phyloP scores from a whole-genome alignment of 2,888 invertebrate genomes.

The Elysia crispata region DNA sequence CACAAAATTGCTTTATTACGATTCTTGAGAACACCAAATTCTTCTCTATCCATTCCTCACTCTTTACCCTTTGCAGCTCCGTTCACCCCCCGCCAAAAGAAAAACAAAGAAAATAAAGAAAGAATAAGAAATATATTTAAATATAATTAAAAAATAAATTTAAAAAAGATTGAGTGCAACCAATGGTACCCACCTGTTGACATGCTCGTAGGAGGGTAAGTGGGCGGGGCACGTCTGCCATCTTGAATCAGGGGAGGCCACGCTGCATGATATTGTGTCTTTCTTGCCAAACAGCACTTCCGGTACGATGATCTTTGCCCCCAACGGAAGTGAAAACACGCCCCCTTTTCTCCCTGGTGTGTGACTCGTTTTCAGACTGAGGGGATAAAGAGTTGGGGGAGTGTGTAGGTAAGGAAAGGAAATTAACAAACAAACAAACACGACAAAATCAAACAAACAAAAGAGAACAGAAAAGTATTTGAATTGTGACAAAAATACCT shows the following conservation, averaged over 20 bases:
- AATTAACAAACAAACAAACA: background rate
- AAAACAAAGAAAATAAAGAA: too few species aligned
- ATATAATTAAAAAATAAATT: too few species aligned
- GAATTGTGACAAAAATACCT: background rate
- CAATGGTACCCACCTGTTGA: constrained; percentile 3
- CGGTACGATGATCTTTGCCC: constrained; percentile 69
- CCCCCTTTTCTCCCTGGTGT: constrained; percentile 73
- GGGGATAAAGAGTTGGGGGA: background rate
- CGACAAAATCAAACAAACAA: background rate
- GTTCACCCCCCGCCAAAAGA: too few species aligned
- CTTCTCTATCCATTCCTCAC: too few species aligned
- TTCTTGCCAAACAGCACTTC: constrained; percentile 67
- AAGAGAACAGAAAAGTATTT: too few species aligned
- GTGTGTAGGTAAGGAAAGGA: background rate
- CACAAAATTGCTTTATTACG: too few species aligned
- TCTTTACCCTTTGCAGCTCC: too few species aligned
- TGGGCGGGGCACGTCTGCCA: constrained; percentile 54
- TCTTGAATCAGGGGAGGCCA: constrained; percentile 65
- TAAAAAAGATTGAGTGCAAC: background rate
- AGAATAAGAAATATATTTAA: too few species aligned
- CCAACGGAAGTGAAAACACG: constrained; percentile 70
- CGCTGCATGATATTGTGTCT: constrained; percentile 69
- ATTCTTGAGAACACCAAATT: too few species aligned
- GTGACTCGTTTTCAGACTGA: constrained; percentile 64
- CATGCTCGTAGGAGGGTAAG: constrained; percentile 18